Evolutionary conservation across 2,113 vertebrate genomes (phyloP), one percentile per base, ranked within the genome.

Genomic region (Azemiops feae): DNA sequence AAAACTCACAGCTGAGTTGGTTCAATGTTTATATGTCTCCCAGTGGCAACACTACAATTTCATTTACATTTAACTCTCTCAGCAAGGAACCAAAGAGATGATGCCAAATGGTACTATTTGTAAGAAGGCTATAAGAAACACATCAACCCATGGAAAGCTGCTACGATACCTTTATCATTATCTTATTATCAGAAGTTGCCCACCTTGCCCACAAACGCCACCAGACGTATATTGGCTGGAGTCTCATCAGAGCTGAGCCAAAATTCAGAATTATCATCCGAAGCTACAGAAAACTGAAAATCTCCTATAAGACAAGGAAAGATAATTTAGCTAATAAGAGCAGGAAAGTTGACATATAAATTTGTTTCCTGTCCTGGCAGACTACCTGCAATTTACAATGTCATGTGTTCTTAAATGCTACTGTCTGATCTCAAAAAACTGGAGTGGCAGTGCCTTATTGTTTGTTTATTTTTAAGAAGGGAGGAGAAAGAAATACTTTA

Each of bases 181-280:
- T 60, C 64, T 58, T 58, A n/a, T 18, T 87, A 14, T 57, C 34
- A 60, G 34, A 54, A 55, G 0, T 20, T 0, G 14, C 39, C 50
- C 95, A 99, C 99, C 98, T 98, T 98, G 96, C 99, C 99, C 89
- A 99, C 99, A 1, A 98, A 99, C 0, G 99, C 99, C 39, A 98
- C 96, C 88, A 99, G 98, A 18, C 98, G 98, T 94, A 98, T 98
- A 0, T 98, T 99, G 58, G 99, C 98, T 0, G 99, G 99, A 43
- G 97, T 99, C 95, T 99, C 99, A 0, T 99, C 98, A 0, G 98
- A 97, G 96, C 99, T 99, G 95, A 99, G 97, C 99, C 99, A 99
- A 97, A 99, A 98, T 97, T 99, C 99, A 0, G 99, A 99, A 94
- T 99, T 99, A 98, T 99, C 99, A 45, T 99, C 99, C 0, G 99